Evolutionary conservation across 2,888 invertebrate species (phyloP).

Genomic region (Thymelicus sylvestris): DNA sequence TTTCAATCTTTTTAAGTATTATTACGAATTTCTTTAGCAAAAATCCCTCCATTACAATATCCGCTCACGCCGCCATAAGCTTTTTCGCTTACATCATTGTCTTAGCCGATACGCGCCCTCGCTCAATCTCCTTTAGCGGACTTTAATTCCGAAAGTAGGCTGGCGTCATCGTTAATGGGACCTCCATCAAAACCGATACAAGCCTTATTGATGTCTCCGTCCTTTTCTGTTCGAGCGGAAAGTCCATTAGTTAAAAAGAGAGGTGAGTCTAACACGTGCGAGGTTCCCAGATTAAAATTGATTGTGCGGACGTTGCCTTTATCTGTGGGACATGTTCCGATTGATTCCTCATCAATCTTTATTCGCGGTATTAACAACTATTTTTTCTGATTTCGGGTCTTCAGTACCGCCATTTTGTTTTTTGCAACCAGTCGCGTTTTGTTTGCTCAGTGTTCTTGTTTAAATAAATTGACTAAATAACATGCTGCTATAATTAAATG

Average conservation of each 20-base stretch:
- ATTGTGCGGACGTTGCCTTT: slow-evolving; percentile 77
- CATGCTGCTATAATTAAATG: slow-evolving; percentile 16
- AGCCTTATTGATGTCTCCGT: slow-evolving; percentile 55
- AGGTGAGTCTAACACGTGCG: slow-evolving; percentile 57
- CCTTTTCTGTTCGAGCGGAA: slow-evolving; percentile 50
- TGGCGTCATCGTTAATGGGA: slow-evolving; percentile 73
- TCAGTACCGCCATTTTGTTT: slow-evolving; percentile 8
- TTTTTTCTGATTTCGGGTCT: slow-evolving; percentile 50
- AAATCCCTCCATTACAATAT: slow-evolving; percentile 23
- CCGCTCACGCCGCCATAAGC: slow-evolving; percentile 37
- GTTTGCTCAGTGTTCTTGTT: slow-evolving; percentile 41
- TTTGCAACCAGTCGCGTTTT: slow-evolving; percentile 20
- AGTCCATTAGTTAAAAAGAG: slow-evolving; percentile 48
- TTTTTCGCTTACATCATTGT: slow-evolving; percentile 82
- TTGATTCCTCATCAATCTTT: slow-evolving; percentile 84
- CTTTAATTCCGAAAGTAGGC: slow-evolving; percentile 82
- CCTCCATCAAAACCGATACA: slow-evolving; percentile 68
- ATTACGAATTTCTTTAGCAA: slow-evolving; percentile 11
- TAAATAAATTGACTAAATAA: slow-evolving; percentile 28
- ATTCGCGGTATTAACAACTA: slow-evolving; percentile 72
- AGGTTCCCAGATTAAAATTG: slow-evolving; percentile 81
- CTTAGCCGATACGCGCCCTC: slow-evolving; percentile 72
- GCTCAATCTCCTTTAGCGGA: slow-evolving; percentile 79
- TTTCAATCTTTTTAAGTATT: slow-evolving; percentile 4
- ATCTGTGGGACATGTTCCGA: slow-evolving; percentile 74